Conservation (phyloP, 2,797 vertebrate species). For the Glossophaga mutica region DNA sequence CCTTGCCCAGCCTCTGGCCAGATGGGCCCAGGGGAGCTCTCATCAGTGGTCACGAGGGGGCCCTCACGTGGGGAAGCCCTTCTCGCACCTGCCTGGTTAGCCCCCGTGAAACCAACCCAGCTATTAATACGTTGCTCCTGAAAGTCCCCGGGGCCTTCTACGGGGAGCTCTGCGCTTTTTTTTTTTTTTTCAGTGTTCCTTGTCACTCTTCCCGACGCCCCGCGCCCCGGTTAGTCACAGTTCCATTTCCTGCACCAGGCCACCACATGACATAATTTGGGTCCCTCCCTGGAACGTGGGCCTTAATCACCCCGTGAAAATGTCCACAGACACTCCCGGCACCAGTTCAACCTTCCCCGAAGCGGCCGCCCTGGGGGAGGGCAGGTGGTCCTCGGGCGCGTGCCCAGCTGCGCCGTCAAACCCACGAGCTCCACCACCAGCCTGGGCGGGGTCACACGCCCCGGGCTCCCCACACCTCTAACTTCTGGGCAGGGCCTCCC, state of each 20-base stretch:
- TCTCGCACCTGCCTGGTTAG: no score
- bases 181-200: not conserved
- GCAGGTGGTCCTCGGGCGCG: rapidly evolving
- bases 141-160: not conserved
- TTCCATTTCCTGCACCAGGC: constrained; percentile 30
- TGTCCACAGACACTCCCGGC: not conserved
- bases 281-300: not conserved
- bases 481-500: not conserved
- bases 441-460: rapidly evolving
- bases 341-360: not conserved
- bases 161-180: not conserved
- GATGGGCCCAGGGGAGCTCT: not conserved
- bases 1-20: not conserved
- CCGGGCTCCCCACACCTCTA: not conserved
- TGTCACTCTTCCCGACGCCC: not conserved
- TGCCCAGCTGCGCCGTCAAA: rapidly evolving
- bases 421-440: not conserved
- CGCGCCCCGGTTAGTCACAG: not conserved
- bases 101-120: not conserved
- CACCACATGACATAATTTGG: not conserved
- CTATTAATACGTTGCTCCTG: rapidly evolving
- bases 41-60: not conserved
- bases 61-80: rapidly evolving
- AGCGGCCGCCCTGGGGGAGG: not conserved
- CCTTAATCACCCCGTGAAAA: not conserved